A percentile compares a stretch with the other conserved stretches of the same genome.
phyloP scores from a whole-genome alignment of 1,140 invertebrate species.

The Magallana gigas region DNA sequence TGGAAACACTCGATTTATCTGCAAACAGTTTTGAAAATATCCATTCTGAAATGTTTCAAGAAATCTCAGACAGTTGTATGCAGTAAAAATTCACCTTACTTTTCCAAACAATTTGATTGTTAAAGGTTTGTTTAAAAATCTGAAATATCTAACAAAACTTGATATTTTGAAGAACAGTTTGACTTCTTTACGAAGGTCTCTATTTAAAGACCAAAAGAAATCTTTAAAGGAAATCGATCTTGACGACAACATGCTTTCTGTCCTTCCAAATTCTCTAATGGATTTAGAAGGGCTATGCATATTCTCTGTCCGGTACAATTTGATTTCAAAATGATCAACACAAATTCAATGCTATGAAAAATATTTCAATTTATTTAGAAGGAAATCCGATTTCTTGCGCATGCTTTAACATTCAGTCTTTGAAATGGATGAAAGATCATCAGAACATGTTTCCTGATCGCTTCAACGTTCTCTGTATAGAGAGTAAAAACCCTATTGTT shows the following conservation, averaged over 20 bases:
- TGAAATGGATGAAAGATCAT: not conserved
- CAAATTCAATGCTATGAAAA: not conserved
- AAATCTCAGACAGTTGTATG: not conserved
- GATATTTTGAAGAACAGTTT: not conserved
- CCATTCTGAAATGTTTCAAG: not conserved
- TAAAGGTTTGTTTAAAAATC: not conserved
- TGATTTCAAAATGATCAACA: not conserved
- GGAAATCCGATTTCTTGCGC: not conserved
- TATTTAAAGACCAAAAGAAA: not conserved
- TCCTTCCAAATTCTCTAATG: not conserved
- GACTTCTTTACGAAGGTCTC: not conserved
- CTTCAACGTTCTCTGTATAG: not conserved
- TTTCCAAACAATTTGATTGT: not conserved
- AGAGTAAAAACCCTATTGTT: not conserved
- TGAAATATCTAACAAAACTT: not conserved
- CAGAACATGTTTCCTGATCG: not conserved
- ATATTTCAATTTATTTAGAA: not conserved
- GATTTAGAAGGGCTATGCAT: not conserved
- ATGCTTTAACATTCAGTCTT: not conserved
- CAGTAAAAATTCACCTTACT: not conserved
- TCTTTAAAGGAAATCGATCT: not conserved
- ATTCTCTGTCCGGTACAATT: not conserved
- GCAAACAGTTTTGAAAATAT: not conserved
- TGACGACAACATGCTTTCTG: not conserved
- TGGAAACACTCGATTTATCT: not conserved